Evolutionary conservation across 2,797 vertebrate species (phyloP).

Genomic region (Parotocinclus haroldoi): DNA sequence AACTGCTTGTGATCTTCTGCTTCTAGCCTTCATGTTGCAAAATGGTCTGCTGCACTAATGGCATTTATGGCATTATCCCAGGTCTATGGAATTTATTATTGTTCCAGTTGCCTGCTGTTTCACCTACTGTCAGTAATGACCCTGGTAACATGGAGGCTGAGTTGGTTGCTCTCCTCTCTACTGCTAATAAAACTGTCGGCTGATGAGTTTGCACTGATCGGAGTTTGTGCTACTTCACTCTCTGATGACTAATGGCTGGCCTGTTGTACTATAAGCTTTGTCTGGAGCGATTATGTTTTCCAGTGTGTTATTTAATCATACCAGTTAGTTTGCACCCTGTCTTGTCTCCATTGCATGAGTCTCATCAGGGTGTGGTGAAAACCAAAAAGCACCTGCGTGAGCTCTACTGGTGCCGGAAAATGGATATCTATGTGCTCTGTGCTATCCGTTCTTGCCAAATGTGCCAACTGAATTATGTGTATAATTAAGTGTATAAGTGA

Average conservation of each 20-base stretch:
- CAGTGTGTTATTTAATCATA: too few relatives aligned
- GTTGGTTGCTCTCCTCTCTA: not conserved
- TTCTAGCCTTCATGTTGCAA: not conserved
- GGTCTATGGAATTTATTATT: not conserved
- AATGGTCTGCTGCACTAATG: not conserved
- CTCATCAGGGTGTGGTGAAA: too few relatives aligned
- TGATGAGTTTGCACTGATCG: too few relatives aligned
- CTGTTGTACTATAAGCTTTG: too few relatives aligned
- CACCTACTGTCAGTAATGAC: not conserved
- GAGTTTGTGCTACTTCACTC: not conserved
- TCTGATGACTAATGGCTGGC: too few relatives aligned
- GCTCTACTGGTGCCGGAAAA: constrained; percentile 18
- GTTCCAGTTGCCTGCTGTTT: not conserved
- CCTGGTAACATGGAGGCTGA: not conserved
- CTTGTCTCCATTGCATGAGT: too few relatives aligned
- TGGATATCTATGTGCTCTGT: not conserved
- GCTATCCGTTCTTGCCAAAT: not conserved
- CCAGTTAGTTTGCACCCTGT: too few relatives aligned
- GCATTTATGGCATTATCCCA: too few relatives aligned
- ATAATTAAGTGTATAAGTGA: too few relatives aligned
- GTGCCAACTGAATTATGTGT: constrained; percentile 14
- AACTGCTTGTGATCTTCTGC: not conserved
- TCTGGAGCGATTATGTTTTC: constrained; percentile 11
- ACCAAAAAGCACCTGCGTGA: constrained; percentile 18
- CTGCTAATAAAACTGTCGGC: too few relatives aligned